phyloP scores from a whole-genome alignment of 2,113 vertebrate species.

The Uropsilus gracilis region DNA sequence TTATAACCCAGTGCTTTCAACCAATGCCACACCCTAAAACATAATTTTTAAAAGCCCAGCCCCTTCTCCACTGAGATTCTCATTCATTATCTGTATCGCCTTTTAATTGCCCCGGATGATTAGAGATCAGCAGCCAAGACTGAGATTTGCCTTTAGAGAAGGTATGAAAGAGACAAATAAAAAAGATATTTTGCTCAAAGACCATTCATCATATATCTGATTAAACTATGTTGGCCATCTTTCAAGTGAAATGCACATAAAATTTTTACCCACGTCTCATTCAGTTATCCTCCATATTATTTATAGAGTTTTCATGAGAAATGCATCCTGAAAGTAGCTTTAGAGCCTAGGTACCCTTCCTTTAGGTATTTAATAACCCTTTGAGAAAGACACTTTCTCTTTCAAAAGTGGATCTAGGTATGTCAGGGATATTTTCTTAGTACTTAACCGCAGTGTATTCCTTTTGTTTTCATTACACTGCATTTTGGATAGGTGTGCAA shows the following conservation, averaged over 20 bases:
- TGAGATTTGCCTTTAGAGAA: neutral
- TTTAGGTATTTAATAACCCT: neutral
- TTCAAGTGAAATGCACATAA: neutral
- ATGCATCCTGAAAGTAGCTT: neutral
- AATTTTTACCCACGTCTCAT: neutral
- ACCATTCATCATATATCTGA: neutral
- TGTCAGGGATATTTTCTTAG: neutral
- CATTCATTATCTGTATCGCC: neutral
- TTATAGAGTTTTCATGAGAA: neutral
- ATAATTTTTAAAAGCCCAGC: neutral
- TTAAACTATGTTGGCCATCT: neutral
- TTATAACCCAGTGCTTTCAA: neutral
- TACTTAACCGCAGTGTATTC: neutral
- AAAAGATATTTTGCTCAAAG: neutral
- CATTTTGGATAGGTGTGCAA: neutral
- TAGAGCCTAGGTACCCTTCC: neutral
- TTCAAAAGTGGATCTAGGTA: neutral
- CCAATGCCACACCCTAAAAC: neutral
- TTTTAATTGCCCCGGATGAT: neutral
- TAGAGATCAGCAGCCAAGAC: neutral
- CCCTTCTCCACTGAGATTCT: neutral
- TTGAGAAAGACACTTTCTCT: neutral
- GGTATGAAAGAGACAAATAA: neutral
- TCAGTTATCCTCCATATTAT: neutral
- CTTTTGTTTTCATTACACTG: constrained; percentile 1